phyloP scores from a whole-genome alignment of 2,113 vertebrate genomes.

The Puffinus mauretanicus region DNA sequence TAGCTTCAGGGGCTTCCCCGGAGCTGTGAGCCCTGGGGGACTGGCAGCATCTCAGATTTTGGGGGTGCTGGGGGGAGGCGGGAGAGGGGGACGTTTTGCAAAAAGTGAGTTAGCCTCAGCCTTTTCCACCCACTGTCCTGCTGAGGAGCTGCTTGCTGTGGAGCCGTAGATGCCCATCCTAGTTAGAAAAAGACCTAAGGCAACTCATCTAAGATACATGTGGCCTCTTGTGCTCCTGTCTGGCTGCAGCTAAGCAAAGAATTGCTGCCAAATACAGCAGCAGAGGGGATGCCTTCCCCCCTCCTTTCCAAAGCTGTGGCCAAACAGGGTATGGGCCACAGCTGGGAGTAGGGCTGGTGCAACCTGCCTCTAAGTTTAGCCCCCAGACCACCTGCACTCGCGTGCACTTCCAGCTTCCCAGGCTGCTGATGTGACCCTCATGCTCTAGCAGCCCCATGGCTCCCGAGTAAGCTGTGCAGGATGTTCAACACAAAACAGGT shows the following conservation, averaged over 20 bases:
- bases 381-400: not conserved
- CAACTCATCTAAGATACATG: fast-evolving
- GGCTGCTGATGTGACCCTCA: not conserved
- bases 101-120: not conserved
- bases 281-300: not conserved
- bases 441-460: not conserved
- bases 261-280: not conserved
- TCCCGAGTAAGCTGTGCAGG: not conserved
- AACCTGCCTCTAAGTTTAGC: not conserved
- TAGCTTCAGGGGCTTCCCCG: not conserved
- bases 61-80: not conserved
- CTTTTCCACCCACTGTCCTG: not conserved
- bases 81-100: too few relatives aligned
- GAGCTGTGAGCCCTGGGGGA: not conserved
- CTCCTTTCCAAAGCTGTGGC: not conserved
- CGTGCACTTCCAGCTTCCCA: not conserved
- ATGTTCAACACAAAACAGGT: not conserved
- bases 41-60: not conserved
- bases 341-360: not conserved
- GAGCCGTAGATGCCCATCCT: fast-evolving
- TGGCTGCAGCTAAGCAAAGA: not conserved
- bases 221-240: not conserved
- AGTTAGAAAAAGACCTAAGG: not conserved
- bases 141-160: not conserved
- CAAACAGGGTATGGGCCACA: not conserved